Evolutionary conservation across 1,140 invertebrate species (phyloP), one percentile per base, ranked within the genome.

Genomic region (Scaptomyza pallida): DNA sequence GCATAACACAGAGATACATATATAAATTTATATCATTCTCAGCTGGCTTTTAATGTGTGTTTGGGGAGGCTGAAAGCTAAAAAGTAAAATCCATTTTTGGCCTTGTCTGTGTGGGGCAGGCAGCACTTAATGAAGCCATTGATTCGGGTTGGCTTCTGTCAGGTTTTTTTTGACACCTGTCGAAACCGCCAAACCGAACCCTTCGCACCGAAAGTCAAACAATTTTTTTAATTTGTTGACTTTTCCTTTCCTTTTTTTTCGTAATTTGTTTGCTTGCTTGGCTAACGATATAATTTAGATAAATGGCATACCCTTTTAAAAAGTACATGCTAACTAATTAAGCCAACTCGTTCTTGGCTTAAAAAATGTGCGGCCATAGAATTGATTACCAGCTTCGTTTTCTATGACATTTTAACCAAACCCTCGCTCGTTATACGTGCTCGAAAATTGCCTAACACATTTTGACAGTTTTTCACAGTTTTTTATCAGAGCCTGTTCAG

Each of bases 201-300:
- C 2, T 15, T 33, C 19, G 13, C 12, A 15, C 19, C 33, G 13
- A 35, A 70, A 54, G 44, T 50, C 64, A 75, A 64, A 76, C 72
- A 75, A 60, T 76, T 78, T 67, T n/a, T 79, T 80, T 80, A 75
- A 78, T 78, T 82, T 82, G 79, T 82, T 82, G 80, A 83, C 79
- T 72, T 56, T 67, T 44, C 61, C 47, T 4, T 82, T 82, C 75
- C 72, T 82, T 19, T 82, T 78, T 78, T 82, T 75, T n/a, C n/a
- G n/a, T 83, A 83, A 75, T 82, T 82, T 82, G 72, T 79, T 83
- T 83, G 75, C 62, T 60, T 26, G 56, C 62, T 60, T 26, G 56
- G 61, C 75, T 75, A 72, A 78, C 79, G 54, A 83, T 83, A 83
- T 83, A 83, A 83, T 83, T 83, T 83, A 78, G 75, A 83, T 83